Evolutionary conservation across 2,797 vertebrate species (phyloP), one percentile per base, ranked within the genome.

Genomic region (Columba guinea): DNA sequence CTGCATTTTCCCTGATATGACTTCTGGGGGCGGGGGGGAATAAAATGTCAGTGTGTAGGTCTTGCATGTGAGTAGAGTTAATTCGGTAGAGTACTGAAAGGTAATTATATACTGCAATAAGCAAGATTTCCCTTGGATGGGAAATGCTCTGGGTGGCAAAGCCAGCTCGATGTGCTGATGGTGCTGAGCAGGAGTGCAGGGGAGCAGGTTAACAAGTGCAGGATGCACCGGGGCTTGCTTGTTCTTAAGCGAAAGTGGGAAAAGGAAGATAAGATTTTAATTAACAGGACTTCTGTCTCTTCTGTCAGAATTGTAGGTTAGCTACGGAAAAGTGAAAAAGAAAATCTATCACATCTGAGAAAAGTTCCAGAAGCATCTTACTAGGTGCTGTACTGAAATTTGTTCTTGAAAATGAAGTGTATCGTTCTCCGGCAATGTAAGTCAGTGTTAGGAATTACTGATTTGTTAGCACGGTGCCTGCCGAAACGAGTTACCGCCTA

Each of bases 101-200:
- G 41, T 92, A 30, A 49, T 92, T 87, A 34, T 52, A 2, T 32
- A 62, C 73, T 79, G 70, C 84, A 87, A 87, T 39, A 71, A 19
- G 19, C 22, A 53, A 8, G 83, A 9, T 27, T 87, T 68, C 41
- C 51, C 63, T 84, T 22, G 63, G 46, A 88, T 70, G 90, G 86
- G 84, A 94, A 78, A 5, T 82, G 67, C 77, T 86, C 49, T 90
- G 91, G 21, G 37, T 95, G 56, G 77, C 78, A 87, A 84, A 84
- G 35, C 81, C 83, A 78, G 44, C 51, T 79, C 55, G 69, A 20
- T 44, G 28, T 86, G 49, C 67, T 69, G 41, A 23, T 35, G 8
- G 26, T 53, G 76, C 39, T 53, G 49, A 85, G 39, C 51, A 84
- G 85, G 71, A 88, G 49, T 19, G 48, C 88, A 91, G 73, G 60